Evolutionary conservation across 2,797 vertebrate species (phyloP), one percentile per base, ranked within the genome.

Genomic region (Gambelia wislizenii): DNA sequence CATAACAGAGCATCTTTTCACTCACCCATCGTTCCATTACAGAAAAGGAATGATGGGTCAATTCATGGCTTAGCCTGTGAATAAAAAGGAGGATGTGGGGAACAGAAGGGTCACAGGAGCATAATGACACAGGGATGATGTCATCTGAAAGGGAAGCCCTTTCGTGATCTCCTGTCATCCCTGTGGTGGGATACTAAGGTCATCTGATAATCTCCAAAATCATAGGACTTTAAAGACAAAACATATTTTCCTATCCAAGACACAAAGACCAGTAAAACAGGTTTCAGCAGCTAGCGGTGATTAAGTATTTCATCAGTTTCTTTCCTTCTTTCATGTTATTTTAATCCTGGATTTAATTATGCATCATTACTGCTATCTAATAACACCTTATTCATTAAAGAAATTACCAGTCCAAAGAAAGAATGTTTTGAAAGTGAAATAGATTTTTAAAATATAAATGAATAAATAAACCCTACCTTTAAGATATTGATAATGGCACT

Each of bases 261-360:
- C 30, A 56, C 49, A 54, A 78, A 80, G 16, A 12, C 18, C 36
- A 8, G 49, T 79, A 20, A 54, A 36, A 80, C 27, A 36, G 69
- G 36, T 80, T 87, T 75, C 64, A 91, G 87, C 4, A 81, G 70
- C 87, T 47, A 84, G 12, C 64, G 90, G 91, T 22, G 90, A 92
- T 76, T 77, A 91, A 94, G 89, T 91, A 91, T 36, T 91, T 54
- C 83, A 54, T 88, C 84, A 4, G 67, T 84, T 93, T 85, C 4
- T 92, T 47, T 82, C 79, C 87, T 90, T 87, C 79, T 84, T 36
- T 85, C 92, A 80, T 91, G 47, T 81, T 91, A 87, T 81, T 88
- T 92, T 91, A 92, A 93, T 87, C 77, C 78, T 89, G 64, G 88
- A 94, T 91, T 93, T 89, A 86, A 87, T 59, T 33, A 56, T 33